Evolutionary conservation across 2,797 vertebrate species (phyloP), one percentile per base, ranked within the genome.

Genomic region (Enteromius afrohamiltoni): DNA sequence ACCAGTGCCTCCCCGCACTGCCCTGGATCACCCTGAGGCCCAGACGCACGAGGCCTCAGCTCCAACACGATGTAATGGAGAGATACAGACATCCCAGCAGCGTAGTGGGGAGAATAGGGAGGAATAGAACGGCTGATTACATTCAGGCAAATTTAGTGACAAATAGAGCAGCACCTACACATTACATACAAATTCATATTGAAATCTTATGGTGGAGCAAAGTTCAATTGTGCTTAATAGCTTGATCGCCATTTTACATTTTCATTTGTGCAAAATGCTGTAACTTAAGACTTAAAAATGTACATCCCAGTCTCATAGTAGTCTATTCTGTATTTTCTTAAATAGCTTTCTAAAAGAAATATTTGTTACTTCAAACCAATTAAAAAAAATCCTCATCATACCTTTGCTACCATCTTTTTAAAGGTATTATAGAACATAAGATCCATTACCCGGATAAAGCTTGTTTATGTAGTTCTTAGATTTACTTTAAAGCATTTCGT

Each of bases 21-120:
- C 87, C 74, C 71, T 94, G 14, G 91, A 93, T 26, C 91, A 86
- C 58, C 92, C 90, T 85, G 93, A 91, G 80, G 86, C 89, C 85
- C 88, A 86, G 87, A 90, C 64, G 83, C 76, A 78, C 77, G 94
- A 91, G 34, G 92, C 92, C 82, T 91, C 91, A 87, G 90, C 91
- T 68, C 93, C 91, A 64, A 75, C 92, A 2, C 92, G 93, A 83
- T 95, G 95, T 91, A 96, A 96, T 0, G 95, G 95, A 34, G 85
- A 91, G 90, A 88, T 86, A 92, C 86, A 90, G 92, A 83, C 93
- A 94, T 79, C 91, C 91, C 89, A 90, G 93, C 86, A 86, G 94
- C 94, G 85, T 93, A 95, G 91, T 91, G 88, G 19, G 90, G 94
- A 92, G 89, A 86, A 74, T 76, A 26, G 78, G 51, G 86, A 82